These are phyloP conservation scores for Novumbra hubbsi DNA, from an alignment of 2,797 vertebrate species.

Conservation along the genomic window DNA sequence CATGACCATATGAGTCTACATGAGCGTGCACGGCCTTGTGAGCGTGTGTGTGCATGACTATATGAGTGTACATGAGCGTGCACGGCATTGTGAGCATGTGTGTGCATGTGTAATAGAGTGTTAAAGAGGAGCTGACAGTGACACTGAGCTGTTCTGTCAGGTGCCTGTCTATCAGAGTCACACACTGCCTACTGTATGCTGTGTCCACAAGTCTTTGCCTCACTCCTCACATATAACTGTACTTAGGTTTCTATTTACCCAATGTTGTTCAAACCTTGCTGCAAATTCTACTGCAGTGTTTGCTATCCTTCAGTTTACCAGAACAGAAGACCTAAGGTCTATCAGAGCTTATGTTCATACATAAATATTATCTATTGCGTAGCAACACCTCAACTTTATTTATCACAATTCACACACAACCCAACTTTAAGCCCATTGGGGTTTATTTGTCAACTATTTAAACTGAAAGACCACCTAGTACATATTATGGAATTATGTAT, in stretches of 20 bases:
- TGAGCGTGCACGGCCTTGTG: no score
- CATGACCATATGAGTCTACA: no score
- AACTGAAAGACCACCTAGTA: no score
- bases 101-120: background rate
- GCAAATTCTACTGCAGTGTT: background rate
- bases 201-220: slow-evolving; percentile 6
- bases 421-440: no score
- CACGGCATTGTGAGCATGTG: background rate
- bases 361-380: no score
- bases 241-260: background rate
- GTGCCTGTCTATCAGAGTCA: slow-evolving; percentile 22
- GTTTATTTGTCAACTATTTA: no score
- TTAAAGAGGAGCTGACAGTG: slow-evolving; percentile 26
- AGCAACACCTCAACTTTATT: no score
- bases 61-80: no score
- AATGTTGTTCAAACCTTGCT: background rate
- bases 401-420: no score
- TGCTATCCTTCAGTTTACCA: background rate
- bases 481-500: no score
- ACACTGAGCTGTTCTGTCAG: slow-evolving; percentile 34
- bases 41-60: no score
- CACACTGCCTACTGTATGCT: no score
- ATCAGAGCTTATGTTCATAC: background rate
- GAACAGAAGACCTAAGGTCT: background rate
- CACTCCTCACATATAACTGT: background rate